phyloP scores from a whole-genome alignment of 2,113 vertebrate species.

The Passer domesticus region DNA sequence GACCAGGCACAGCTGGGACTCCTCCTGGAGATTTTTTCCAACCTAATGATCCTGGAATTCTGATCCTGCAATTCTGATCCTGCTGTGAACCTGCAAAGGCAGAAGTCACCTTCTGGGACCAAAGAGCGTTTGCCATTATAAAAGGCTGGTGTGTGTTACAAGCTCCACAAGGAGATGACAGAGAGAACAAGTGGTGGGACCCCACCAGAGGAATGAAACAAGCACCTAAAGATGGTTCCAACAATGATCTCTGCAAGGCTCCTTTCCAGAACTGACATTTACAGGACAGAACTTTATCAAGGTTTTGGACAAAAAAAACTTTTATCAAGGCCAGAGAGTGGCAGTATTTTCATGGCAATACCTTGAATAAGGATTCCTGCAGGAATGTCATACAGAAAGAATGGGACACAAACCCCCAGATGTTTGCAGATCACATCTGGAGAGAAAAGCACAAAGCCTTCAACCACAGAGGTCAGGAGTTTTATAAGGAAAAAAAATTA shows the following conservation, averaged over 20 bases:
- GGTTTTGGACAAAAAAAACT: not conserved
- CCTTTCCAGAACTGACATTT: not conserved
- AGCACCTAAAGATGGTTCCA: not conserved
- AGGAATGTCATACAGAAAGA: not conserved
- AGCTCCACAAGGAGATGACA: not conserved
- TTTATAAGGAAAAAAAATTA: not conserved
- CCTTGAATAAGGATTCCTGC: not conserved
- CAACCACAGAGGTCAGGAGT: not conserved
- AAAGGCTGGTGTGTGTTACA: not conserved
- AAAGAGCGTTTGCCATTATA: not conserved
- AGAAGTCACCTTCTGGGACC: not conserved
- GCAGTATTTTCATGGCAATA: not conserved
- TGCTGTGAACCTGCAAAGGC: not conserved
- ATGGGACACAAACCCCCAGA: not conserved
- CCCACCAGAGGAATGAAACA: not conserved
- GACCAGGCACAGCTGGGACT: rapidly evolving
- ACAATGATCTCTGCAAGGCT: not conserved
- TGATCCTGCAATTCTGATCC: not conserved
- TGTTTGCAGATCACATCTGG: not conserved
- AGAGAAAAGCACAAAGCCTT: not conserved
- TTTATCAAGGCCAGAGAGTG: not conserved
- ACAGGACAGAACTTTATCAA: not conserved
- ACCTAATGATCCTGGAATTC: not conserved
- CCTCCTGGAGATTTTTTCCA: not conserved
- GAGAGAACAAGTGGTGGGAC: not conserved